Evolutionary conservation across 2,888 invertebrate genomes (phyloP).

Genomic region (Rhagonycha fulva): DNA sequence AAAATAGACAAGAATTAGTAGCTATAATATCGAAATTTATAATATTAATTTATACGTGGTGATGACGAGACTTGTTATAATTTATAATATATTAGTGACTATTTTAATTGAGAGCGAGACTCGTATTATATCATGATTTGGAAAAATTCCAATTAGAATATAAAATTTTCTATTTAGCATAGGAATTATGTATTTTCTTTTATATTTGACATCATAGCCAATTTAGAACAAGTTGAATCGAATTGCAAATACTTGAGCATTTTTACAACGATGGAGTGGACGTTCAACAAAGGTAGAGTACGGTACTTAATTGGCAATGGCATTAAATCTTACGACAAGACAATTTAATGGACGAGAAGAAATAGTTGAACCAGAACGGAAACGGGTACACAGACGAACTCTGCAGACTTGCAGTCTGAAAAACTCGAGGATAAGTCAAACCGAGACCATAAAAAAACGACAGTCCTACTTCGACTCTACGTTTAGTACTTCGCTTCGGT

Average conservation of each 20-base stretch:
- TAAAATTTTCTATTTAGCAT: background rate
- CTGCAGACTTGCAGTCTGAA: slow-evolving; percentile 22
- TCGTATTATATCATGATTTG: background rate
- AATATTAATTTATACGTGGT: background rate
- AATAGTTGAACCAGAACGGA: slow-evolving; percentile 4
- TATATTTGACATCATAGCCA: background rate
- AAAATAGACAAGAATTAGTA: background rate
- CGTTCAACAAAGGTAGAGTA: background rate
- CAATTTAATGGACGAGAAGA: slow-evolving; percentile 1
- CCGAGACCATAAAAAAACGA: background rate
- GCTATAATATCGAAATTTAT: background rate
- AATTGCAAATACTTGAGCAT: background rate
- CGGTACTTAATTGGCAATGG: background rate
- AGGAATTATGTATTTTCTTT: background rate
- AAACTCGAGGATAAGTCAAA: slow-evolving; percentile 1
- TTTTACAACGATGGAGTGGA: background rate
- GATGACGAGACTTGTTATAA: background rate
- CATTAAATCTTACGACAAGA: background rate
- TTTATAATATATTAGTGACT: background rate
- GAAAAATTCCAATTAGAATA: background rate
- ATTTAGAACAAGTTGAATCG: background rate
- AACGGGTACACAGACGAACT: background rate
- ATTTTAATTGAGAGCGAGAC: background rate
- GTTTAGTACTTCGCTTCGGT: background rate
- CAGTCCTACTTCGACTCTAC: slow-evolving; percentile 13